These are phyloP conservation scores for Coecobrya sp. DNA, from an alignment of 2,888 invertebrate species.

Conservation along the genomic window DNA sequence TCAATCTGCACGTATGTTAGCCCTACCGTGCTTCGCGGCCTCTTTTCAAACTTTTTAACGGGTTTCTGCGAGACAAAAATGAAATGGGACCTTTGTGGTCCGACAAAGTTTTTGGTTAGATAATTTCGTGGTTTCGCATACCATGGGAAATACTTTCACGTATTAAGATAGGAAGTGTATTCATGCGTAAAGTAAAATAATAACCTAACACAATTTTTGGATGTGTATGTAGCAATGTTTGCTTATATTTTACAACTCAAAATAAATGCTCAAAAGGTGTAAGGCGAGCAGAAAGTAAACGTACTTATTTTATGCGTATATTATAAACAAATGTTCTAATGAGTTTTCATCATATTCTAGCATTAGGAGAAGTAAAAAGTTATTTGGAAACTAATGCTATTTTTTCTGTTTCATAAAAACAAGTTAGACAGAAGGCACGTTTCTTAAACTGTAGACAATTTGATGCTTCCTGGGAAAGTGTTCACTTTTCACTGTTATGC, in stretches of 20 bases:
- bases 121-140: constrained; percentile 63
- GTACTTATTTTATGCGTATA: too few relatives aligned
- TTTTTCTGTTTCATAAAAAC: too few relatives aligned
- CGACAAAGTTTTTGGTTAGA: not conserved
- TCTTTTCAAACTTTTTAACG: not conserved
- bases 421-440: too few relatives aligned
- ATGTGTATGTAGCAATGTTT: not conserved
- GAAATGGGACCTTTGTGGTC: constrained; percentile 50
- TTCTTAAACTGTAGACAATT: not conserved
- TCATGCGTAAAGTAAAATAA: not conserved
- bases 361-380: too few relatives aligned
- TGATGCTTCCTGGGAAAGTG: not conserved
- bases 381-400: too few relatives aligned
- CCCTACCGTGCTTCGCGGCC: not conserved
- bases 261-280: too few relatives aligned
- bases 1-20: not conserved
- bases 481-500: not conserved
- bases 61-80: constrained; percentile 14
- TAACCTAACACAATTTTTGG: not conserved
- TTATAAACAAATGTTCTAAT: too few relatives aligned
- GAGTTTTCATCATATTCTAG: too few relatives aligned
- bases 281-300: too few relatives aligned
- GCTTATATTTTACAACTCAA: too few relatives aligned
- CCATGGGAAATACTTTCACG: not conserved
- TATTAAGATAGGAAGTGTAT: not conserved